Evolutionary conservation across 2,888 invertebrate species (phyloP).

Genomic region (Drosophila neotestacea): DNA sequence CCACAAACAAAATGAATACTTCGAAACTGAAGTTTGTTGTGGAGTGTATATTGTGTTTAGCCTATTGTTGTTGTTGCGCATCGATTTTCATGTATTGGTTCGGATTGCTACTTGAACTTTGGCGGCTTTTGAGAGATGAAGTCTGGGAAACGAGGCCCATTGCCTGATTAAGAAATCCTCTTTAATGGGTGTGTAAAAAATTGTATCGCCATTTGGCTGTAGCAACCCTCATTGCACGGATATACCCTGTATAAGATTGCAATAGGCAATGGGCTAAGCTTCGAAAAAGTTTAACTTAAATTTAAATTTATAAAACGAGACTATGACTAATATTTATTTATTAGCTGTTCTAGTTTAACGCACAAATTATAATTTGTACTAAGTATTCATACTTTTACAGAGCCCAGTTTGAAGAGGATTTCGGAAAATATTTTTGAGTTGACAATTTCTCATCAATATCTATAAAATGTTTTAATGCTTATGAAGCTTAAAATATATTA

Average conservation of each 20-base stretch:
- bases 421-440: no score
- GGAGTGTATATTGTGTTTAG: constrained; percentile 48
- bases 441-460: no score
- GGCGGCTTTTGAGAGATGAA: constrained; percentile 10
- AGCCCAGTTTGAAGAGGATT: no score
- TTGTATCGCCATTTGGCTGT: constrained; percentile 25
- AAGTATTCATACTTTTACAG: no score
- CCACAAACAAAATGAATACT: constrained; percentile 42
- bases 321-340: no score
- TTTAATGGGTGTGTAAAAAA: constrained; percentile 47
- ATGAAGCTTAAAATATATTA: no score
- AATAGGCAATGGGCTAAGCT: not conserved
- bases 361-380: no score
- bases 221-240: constrained; percentile 47
- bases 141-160: constrained; percentile 31
- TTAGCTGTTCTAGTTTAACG: no score
- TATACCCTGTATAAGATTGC: constrained; percentile 14
- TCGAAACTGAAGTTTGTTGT: constrained; percentile 61
- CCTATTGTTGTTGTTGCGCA: constrained; percentile 52
- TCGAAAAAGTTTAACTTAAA: not conserved
- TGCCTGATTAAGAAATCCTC: constrained; percentile 59
- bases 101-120: constrained; percentile 54
- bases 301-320: not conserved
- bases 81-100: constrained; percentile 63
- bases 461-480: no score